A percentile compares a stretch with the other conserved stretches of the same genome.
Evolutionary conservation across 1,140 invertebrate species (phyloP).

Genomic region (honey bee (Apis mellifera)): DNA sequence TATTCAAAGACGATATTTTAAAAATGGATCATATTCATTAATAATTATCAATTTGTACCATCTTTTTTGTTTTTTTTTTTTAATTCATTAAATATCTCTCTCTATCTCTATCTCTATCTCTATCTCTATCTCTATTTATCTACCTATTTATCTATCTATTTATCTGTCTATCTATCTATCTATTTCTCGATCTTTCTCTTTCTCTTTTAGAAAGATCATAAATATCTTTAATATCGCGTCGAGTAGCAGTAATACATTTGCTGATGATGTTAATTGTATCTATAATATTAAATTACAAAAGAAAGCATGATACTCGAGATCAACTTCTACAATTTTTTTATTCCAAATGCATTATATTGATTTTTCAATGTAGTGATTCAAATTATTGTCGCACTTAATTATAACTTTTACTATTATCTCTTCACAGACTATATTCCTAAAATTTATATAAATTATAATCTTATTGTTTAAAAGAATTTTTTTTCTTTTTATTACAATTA

Average conservation of each 20-base stretch:
- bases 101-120: too few relatives aligned
- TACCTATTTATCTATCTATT: too few relatives aligned
- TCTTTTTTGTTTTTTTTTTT: background rate
- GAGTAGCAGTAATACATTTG: background rate
- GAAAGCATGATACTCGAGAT: background rate
- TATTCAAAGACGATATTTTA: background rate
- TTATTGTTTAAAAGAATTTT: background rate
- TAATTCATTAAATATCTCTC: background rate
- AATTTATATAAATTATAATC: background rate
- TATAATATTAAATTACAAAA: background rate
- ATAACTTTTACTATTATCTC: background rate
- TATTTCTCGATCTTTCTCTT: background rate
- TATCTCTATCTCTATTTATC: too few relatives aligned
- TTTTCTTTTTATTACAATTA: background rate
- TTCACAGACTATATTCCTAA: background rate
- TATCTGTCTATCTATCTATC: too few relatives aligned
- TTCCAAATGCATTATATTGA: constrained; percentile 2
- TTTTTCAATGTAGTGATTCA: background rate
- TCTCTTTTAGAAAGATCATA: background rate
- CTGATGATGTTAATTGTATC: background rate
- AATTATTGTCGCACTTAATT: background rate
- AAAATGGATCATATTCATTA: constrained; percentile 5
- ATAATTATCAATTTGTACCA: background rate
- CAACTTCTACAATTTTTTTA: constrained; percentile 1
- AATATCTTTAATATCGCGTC: background rate